Conservation (phyloP, 2,113 vertebrate species). For the Dryoscopus gambensis region DNA sequence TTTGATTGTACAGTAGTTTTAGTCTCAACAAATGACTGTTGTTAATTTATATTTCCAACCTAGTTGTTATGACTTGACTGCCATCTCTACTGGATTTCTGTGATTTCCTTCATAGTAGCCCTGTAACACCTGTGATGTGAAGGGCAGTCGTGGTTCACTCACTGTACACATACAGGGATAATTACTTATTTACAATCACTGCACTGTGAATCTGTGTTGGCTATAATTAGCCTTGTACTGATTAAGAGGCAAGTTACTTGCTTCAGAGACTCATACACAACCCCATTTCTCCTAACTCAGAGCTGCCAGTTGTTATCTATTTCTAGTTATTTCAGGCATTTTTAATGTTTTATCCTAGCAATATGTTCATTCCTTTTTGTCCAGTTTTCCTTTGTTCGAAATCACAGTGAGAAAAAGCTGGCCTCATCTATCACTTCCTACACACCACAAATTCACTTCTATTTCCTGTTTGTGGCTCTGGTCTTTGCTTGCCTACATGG, state of each 20-base stretch:
- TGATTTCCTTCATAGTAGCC: not conserved
- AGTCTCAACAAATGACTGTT: not conserved
- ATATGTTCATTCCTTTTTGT: not conserved
- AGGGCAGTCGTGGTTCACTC: not conserved
- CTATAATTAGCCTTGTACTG: not conserved
- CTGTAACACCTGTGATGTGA: not conserved
- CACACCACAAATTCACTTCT: not conserved
- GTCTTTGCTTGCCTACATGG: not conserved
- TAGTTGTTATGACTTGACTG: not conserved
- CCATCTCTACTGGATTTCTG: not conserved
- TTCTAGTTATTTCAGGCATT: not conserved
- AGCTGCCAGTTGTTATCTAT: not conserved
- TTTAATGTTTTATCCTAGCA: not conserved
- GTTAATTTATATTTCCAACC: not conserved
- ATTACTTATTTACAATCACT: not conserved
- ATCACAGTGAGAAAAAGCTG: not conserved
- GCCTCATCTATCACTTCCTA: not conserved
- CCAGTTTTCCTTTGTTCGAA: not conserved
- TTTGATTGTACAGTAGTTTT: not conserved
- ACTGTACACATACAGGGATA: not conserved
- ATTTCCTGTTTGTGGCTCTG: not conserved
- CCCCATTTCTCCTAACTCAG: not conserved
- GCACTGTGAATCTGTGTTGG: not conserved
- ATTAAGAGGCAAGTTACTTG: not conserved
- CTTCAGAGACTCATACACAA: not conserved